A percentile compares a stretch with the other conserved stretches of the same genome.
Conservation (phyloP, 2,113 vertebrate species). For the Forbesichthys papilliferus region DNA sequence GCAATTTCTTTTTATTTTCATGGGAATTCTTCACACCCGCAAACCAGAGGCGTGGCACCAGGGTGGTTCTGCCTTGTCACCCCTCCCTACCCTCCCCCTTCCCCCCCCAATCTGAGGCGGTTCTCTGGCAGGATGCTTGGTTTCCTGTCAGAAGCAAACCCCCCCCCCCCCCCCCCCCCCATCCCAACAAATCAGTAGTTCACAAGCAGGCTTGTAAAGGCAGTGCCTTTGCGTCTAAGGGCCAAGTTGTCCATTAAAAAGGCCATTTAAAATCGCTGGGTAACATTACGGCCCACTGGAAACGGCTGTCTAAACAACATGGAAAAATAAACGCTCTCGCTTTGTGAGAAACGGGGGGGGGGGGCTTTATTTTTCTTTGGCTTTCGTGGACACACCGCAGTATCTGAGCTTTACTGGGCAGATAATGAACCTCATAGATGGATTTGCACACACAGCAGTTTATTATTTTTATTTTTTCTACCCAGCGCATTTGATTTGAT, state of each 20-base stretch:
- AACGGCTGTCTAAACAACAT: conserved; percentile 68
- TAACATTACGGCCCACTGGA: conserved; percentile 57
- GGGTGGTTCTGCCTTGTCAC: conserved; percentile 41
- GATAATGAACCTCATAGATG: conserved; percentile 7
- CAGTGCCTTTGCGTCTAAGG: conserved; percentile 10
- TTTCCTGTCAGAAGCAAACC: conserved; percentile 53
- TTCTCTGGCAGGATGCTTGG: conserved; percentile 52
- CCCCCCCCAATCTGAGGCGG: neutral
- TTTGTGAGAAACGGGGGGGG: conserved; percentile 23
- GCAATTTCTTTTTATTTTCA: conserved; percentile 46
- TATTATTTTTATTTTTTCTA: conserved; percentile 7
- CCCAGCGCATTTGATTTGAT: conserved; percentile 14
- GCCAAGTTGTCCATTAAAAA: conserved; percentile 44
- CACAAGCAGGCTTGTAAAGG: conserved; percentile 50
- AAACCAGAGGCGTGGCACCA: conserved; percentile 42
- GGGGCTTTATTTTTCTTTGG: conserved; percentile 51
- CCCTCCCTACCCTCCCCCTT: neutral
- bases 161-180: too few relatives aligned
- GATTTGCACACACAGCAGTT: conserved; percentile 7
- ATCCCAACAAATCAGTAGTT: conserved; percentile 23
- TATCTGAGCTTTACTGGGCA: conserved; percentile 36
- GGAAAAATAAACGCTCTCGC: conserved; percentile 55
- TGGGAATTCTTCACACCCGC: conserved; percentile 49
- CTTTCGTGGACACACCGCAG: conserved; percentile 35
- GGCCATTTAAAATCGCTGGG: conserved; percentile 49